Base-by-base conservation (phyloP, 2,797 vertebrate species). In the Cyclopterus lumpus region DNA sequence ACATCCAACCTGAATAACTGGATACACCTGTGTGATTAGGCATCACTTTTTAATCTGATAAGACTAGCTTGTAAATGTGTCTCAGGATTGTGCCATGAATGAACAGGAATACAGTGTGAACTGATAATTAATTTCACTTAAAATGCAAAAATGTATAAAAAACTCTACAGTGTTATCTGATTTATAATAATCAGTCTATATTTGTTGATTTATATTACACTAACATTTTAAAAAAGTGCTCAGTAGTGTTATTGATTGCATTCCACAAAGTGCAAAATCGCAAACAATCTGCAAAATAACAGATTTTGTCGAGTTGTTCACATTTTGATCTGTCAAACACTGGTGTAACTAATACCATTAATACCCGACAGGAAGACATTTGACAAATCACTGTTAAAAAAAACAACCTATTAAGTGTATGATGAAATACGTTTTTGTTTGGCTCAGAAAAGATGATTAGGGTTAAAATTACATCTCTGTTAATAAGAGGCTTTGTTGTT, bases 301-400 rank as follows among this genome's bases (percentile, higher is more conserved):
- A 5, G 11, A 44, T 71, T 77, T 51, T 71, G 62, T 62, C 1
- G 14, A 28, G 42, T 30, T 44, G 59, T 42, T 6, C 24, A 18
- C 24, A 46, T 72, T 79, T 49, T 61, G 40, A 84, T 65, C 64
- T 49, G 58, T 60, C 65, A 46, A 68, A 62, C 70, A 24, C 38
- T 18, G 42, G 1, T 53, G 53, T 57, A 72, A 78, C 55, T 20
- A 34, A 77, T 30, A 40, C 22, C 22, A 32, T 46, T 36, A 55
- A 53, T 32, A 32, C 32, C 15, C 28, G 8, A n/a, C 26, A 57
- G 3, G 15, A 32, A 0, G 8, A 57, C 15, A 57, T 10, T 8
- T 48, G 9, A 48, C 20, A 20, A 20, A 46, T 22, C 10, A 15
- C 51, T 53, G 22, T 6, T 28, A 28, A 28, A 28, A 28, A 26